Evolutionary conservation across 2,888 invertebrate species (phyloP).

Genomic region (Operophtera brumata): DNA sequence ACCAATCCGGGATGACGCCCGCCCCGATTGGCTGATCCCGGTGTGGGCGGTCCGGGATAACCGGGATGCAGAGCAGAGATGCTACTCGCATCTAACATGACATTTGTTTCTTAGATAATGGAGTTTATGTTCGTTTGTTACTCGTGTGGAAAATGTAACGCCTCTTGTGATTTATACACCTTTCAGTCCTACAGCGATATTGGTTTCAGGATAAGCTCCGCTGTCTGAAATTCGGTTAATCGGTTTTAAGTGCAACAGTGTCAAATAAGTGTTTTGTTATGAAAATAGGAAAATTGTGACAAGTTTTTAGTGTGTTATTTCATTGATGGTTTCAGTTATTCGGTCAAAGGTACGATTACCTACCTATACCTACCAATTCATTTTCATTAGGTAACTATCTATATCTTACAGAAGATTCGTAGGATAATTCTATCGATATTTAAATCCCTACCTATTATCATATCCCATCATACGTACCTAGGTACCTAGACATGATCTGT

Average conservation of each 20-base stretch:
- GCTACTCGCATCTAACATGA: slow-evolving; percentile 43
- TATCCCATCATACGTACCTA: not conserved
- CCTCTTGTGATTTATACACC: slow-evolving; percentile 56
- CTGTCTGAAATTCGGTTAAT: slow-evolving; percentile 39
- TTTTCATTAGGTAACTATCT: not conserved
- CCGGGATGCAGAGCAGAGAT: slow-evolving; percentile 58
- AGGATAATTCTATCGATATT: too few species aligned
- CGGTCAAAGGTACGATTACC: not conserved
- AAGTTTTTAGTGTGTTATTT: slow-evolving; percentile 6
- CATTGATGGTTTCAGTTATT: not conserved
- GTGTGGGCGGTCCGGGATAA: slow-evolving; percentile 61
- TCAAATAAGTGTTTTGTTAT: slow-evolving; percentile 11
- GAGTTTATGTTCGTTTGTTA: slow-evolving; percentile 51
- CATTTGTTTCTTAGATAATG: slow-evolving; percentile 51
- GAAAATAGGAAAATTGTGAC: slow-evolving; percentile 7
- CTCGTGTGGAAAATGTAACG: slow-evolving; percentile 56
- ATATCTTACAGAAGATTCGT: not conserved
- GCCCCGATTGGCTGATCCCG: slow-evolving; percentile 55
- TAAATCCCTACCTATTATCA: too few species aligned
- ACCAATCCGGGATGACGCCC: slow-evolving; percentile 59
- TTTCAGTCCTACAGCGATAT: slow-evolving; percentile 54
- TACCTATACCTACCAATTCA: not conserved
- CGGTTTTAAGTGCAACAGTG: slow-evolving; percentile 33
- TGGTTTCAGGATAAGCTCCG: slow-evolving; percentile 59
- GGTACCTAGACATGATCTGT: too few species aligned